A percentile compares a stretch with the other conserved stretches of the same genome.
phyloP scores from a whole-genome alignment of 2,888 invertebrate genomes.

The Alviniconcha strummeri region DNA sequence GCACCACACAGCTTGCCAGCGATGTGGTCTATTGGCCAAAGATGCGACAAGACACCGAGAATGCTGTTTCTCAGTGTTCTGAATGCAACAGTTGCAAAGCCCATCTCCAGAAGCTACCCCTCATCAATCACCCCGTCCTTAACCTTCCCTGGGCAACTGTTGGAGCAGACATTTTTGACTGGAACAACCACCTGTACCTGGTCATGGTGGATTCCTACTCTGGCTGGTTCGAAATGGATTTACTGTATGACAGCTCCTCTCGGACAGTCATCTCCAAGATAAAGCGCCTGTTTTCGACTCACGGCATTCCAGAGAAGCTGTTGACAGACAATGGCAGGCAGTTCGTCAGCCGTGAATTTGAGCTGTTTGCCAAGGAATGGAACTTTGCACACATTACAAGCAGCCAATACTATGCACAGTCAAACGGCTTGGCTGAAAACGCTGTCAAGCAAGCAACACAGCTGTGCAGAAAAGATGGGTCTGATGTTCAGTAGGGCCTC shows the following conservation, averaged over 20 bases:
- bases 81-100: neutral
- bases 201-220: neutral
- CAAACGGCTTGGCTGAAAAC: neutral
- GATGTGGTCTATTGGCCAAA: too few species aligned
- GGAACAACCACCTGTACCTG: neutral
- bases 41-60: too few species aligned
- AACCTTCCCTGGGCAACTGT: slow-evolving; percentile 6
- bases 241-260: neutral
- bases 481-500: too few species aligned
- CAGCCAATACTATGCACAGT: neutral
- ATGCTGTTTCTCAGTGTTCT: neutral
- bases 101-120: neutral
- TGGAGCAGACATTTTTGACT: too few species aligned
- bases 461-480: too few species aligned
- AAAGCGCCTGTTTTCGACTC: neutral
- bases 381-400: too few species aligned
- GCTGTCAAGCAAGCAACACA: neutral
- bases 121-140: neutral
- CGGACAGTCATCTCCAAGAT: neutral
- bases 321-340: too few species aligned
- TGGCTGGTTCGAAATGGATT: neutral
- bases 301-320: too few species aligned
- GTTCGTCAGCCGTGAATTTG: too few species aligned
- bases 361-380: too few species aligned
- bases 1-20: too few species aligned